phyloP scores from a whole-genome alignment of 2,888 invertebrate genomes.

The Diaphora mendica region DNA sequence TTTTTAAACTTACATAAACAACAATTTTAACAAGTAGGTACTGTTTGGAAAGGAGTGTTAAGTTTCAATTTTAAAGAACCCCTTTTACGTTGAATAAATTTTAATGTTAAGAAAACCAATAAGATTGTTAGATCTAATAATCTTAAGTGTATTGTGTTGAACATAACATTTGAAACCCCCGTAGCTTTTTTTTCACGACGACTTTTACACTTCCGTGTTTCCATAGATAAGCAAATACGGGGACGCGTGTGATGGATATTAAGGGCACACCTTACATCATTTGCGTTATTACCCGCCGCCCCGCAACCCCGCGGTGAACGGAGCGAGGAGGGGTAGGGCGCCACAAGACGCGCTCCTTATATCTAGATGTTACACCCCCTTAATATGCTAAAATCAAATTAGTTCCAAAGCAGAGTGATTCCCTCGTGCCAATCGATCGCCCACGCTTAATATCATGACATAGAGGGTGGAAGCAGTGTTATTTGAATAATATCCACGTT shows the following conservation, averaged over 20 bases:
- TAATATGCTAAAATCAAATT: slow-evolving; percentile 87
- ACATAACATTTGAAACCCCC: slow-evolving; percentile 69
- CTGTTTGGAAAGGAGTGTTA: background rate
- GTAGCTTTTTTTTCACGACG: slow-evolving; percentile 73
- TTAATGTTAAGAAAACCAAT: slow-evolving; percentile 39
- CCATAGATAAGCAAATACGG: slow-evolving; percentile 86
- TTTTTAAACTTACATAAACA: background rate
- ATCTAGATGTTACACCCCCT: slow-evolving; percentile 81
- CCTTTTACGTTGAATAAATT: slow-evolving; percentile 21
- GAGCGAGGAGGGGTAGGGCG: slow-evolving; percentile 67
- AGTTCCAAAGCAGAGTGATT: slow-evolving; percentile 84
- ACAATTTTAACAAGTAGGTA: background rate
- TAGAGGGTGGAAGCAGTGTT: slow-evolving; percentile 61
- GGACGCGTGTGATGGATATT: slow-evolving; percentile 86
- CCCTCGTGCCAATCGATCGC: slow-evolving; percentile 78
- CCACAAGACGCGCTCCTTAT: slow-evolving; percentile 82
- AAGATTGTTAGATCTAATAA: slow-evolving; percentile 67
- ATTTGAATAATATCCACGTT: slow-evolving; percentile 66
- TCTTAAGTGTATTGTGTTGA: slow-evolving; percentile 75
- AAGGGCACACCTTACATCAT: slow-evolving; percentile 87
- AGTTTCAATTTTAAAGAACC: background rate
- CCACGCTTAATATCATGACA: slow-evolving; percentile 72
- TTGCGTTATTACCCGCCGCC: slow-evolving; percentile 79
- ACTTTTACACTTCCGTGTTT: slow-evolving; percentile 86
- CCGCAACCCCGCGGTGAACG: slow-evolving; percentile 47